These are phyloP conservation scores for Bothrops jararaca DNA, from an alignment of 2,113 vertebrate genomes.

Conservation along the genomic window DNA sequence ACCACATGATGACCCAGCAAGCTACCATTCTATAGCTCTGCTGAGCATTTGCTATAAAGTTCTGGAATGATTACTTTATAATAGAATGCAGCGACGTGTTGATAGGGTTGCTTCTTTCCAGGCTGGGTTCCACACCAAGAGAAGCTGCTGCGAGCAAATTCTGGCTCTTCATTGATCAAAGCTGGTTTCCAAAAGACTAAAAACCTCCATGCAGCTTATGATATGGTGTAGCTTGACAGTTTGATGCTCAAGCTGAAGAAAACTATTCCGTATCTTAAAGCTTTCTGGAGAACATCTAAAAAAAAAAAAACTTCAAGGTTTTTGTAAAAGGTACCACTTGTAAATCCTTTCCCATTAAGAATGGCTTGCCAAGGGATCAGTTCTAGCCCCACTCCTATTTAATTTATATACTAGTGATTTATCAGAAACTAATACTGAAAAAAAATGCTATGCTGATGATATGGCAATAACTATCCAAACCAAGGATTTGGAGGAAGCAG, in stretches of 20 bases:
- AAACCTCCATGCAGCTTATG: not conserved
- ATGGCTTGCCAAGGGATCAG: not conserved
- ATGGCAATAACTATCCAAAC: not conserved
- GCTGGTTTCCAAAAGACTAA: not conserved
- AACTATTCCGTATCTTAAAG: not conserved
- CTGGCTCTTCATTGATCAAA: not conserved
- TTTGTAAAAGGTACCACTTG: not conserved
- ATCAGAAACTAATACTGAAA: not conserved
- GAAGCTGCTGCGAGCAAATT: not conserved
- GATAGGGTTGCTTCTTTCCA: not conserved
- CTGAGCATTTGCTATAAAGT: not conserved
- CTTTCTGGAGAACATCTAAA: not conserved
- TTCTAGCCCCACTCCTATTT: not conserved
- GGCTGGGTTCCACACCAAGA: not conserved
- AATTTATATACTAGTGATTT: not conserved
- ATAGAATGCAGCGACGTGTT: not conserved
- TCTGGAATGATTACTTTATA: not conserved
- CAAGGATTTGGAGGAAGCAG: not conserved
- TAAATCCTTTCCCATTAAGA: not conserved
- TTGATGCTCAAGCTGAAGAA: not conserved
- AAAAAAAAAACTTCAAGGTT: not conserved
- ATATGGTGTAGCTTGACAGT: not conserved
- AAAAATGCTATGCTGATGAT: not conserved
- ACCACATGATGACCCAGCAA: not conserved
- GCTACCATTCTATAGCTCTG: not conserved